phyloP scores from a whole-genome alignment of 2,797 vertebrate genomes.

The Notamacropus eugenii region DNA sequence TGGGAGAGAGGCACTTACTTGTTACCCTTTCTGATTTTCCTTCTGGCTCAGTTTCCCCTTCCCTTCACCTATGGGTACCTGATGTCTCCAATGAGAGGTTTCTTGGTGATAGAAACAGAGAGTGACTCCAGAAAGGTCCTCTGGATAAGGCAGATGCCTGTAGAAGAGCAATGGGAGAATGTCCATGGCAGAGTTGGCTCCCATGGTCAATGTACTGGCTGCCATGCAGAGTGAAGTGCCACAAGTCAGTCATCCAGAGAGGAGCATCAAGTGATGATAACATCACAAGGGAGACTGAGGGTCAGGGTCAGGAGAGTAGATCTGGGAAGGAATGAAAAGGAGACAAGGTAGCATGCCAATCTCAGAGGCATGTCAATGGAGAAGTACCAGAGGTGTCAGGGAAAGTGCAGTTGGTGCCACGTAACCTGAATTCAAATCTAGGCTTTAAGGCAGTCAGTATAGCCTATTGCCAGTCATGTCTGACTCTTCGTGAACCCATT shows the following conservation, averaged over 20 bases:
- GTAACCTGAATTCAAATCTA: background rate
- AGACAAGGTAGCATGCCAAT: background rate
- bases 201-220: background rate
- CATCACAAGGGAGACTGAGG: background rate
- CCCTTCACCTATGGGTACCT: background rate
- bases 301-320: background rate
- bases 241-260: background rate
- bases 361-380: background rate
- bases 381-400: background rate
- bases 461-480: too few relatives aligned
- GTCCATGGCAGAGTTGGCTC: background rate
- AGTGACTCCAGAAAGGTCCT: background rate
- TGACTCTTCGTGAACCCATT: too few relatives aligned
- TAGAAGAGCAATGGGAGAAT: background rate
- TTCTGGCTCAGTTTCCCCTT: background rate
- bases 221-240: background rate
- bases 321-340: background rate
- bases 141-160: background rate
- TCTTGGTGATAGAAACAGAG: background rate
- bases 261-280: background rate
- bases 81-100: background rate
- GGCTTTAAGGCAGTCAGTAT: background rate
- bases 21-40: too few relatives aligned
- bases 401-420: background rate
- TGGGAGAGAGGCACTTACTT: background rate